Percentiles rank a stretch among this genome's conserved stretches.
phyloP scores from a whole-genome alignment of 2,888 invertebrate genomes.

The Melanostoma mellinum region DNA sequence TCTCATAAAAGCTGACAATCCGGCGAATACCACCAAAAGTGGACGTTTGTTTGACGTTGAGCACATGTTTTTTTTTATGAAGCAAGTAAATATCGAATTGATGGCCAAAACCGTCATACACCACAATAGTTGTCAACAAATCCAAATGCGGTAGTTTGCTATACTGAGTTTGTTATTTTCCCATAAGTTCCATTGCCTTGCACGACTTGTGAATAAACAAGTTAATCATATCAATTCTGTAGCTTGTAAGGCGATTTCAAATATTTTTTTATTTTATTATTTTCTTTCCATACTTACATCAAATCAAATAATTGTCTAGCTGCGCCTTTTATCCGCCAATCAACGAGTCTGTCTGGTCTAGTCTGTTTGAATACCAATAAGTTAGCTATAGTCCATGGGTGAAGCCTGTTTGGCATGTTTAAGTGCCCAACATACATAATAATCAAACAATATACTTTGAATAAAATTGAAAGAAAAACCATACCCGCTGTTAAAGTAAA shows the following conservation, averaged over 20 bases:
- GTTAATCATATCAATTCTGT: slow-evolving; percentile 21
- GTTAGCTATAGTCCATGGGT: not conserved
- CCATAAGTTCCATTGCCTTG: not conserved
- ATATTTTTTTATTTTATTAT: not conserved
- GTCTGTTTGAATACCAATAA: slow-evolving; percentile 23
- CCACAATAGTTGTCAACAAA: no score
- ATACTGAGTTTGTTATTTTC: no score
- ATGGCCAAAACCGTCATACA: no score
- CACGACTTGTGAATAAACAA: slow-evolving; percentile 14
- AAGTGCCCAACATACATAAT: slow-evolving; percentile 32
- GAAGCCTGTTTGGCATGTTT: slow-evolving; percentile 25
- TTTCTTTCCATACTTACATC: not conserved
- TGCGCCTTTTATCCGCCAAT: slow-evolving; percentile 13
- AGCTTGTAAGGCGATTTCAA: slow-evolving; percentile 26
- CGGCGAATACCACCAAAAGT: no score
- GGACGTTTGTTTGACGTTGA: no score
- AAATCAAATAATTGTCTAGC: slow-evolving; percentile 9
- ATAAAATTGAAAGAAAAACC: not conserved
- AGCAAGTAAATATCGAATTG: no score
- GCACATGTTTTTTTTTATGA: no score
- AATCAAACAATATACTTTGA: slow-evolving; percentile 5
- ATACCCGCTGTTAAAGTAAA: no score
- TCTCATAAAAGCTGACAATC: no score
- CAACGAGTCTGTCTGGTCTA: slow-evolving; percentile 22
- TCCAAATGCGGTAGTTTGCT: no score